These are phyloP conservation scores for Chydorus sphaericus DNA, from an alignment of 2,888 invertebrate genomes.

Conservation along the genomic window DNA sequence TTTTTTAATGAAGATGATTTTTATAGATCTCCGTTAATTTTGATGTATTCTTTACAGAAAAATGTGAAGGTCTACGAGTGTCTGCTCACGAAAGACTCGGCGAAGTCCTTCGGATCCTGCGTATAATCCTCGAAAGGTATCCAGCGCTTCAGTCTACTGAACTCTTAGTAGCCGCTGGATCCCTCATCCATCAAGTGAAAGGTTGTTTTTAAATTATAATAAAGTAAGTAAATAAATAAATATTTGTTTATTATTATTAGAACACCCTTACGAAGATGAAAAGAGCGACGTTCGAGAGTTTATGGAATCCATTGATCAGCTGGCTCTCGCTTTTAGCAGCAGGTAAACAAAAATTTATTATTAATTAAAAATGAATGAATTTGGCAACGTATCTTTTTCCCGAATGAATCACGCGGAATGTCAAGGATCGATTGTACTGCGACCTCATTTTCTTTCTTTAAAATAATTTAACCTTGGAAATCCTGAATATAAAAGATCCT, in stretches of 20 bases:
- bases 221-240: neutral
- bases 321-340: constrained; percentile 34
- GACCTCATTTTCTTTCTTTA: no score
- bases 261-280: constrained; percentile 30
- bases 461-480: no score
- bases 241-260: constrained; percentile 21
- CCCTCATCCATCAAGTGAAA: constrained; percentile 34
- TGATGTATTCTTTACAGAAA: constrained; percentile 21
- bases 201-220: constrained; percentile 23
- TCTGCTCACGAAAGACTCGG: constrained; percentile 33
- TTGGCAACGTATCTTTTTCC: neutral
- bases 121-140: constrained; percentile 33
- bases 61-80: constrained; percentile 25
- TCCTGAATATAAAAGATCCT: no score
- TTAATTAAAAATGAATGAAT: neutral
- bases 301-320: constrained; percentile 33
- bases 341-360: constrained; percentile 24
- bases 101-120: constrained; percentile 32
- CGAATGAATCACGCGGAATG: neutral
- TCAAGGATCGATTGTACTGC: neutral
- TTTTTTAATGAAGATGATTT: no score
- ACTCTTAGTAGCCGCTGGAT: constrained; percentile 32
- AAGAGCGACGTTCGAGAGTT: constrained; percentile 28
- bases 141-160: constrained; percentile 34
- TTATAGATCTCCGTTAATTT: neutral